These are phyloP conservation scores for Hydrotaea diabolus DNA, from an alignment of 2,888 invertebrate genomes.

Conservation along the genomic window DNA sequence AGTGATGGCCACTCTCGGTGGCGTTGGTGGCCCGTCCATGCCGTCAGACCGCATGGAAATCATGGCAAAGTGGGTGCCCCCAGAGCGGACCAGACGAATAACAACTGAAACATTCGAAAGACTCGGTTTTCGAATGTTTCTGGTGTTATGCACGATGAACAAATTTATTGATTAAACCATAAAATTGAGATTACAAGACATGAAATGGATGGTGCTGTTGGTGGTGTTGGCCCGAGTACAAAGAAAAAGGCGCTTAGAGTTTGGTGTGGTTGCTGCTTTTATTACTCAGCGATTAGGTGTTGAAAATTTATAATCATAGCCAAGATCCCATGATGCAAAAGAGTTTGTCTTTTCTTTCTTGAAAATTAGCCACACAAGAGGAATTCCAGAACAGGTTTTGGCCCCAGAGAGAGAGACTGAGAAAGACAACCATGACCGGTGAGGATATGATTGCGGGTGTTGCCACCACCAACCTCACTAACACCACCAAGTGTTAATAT, in stretches of 20 bases:
- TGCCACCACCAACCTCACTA: not conserved
- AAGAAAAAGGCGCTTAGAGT: not conserved
- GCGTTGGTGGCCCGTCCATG: not conserved
- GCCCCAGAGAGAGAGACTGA: too few species aligned
- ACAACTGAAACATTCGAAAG: not conserved
- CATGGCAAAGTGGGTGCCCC: conserved; percentile 3
- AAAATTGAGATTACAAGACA: conserved; percentile 48
- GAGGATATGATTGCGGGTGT: not conserved
- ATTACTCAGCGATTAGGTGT: conserved; percentile 46
- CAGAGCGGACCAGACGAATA: not conserved
- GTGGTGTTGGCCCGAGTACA: not conserved
- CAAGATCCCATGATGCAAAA: not conserved
- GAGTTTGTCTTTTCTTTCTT: not conserved
- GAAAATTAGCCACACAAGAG: not conserved
- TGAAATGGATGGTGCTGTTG: not conserved
- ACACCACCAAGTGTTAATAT: not conserved
- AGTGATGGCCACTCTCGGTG: conserved; percentile 27
- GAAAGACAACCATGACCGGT: not conserved
- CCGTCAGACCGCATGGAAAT: not conserved
- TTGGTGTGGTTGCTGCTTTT: conserved; percentile 20
- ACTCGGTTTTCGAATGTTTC: not conserved
- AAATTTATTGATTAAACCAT: conserved; percentile 63
- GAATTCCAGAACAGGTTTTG: conserved; percentile 35
- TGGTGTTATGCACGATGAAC: conserved; percentile 61
- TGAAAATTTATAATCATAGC: conserved; percentile 60